These are phyloP conservation scores for Otus sunia DNA, from an alignment of 2,113 vertebrate genomes.

Conservation along the genomic window DNA sequence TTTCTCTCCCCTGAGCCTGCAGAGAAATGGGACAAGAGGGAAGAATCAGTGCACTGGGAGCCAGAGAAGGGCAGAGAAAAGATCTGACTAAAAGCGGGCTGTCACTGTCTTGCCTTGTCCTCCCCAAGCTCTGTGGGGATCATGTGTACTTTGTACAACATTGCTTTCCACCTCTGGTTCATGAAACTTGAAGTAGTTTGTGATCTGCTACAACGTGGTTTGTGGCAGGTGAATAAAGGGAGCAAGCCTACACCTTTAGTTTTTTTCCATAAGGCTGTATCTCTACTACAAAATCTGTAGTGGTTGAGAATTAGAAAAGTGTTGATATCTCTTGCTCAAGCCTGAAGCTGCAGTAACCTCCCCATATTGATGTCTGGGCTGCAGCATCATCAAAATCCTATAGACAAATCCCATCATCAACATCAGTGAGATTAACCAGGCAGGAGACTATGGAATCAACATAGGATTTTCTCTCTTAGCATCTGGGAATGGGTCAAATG, in stretches of 20 bases:
- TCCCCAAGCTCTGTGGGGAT: not conserved
- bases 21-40: not conserved
- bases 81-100: not conserved
- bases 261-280: not conserved
- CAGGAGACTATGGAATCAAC: not conserved
- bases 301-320: not conserved
- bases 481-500: not conserved
- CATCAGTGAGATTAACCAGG: not conserved
- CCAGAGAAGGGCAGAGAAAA: not conserved
- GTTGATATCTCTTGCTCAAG: not conserved
- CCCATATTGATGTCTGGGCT: not conserved
- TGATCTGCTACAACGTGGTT: not conserved
- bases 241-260: not conserved
- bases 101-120: too few relatives aligned
- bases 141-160: accelerated
- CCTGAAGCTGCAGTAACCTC: not conserved
- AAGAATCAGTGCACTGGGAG: not conserved
- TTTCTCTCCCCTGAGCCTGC: not conserved
- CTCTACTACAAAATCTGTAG: not conserved
- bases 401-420: not conserved
- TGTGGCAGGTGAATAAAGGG: not conserved
- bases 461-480: not conserved
- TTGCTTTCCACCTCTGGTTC: not conserved
- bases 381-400: not conserved
- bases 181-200: not conserved